phyloP scores from a whole-genome alignment of 1,140 invertebrate species.

The Diorhabda carinulata region DNA sequence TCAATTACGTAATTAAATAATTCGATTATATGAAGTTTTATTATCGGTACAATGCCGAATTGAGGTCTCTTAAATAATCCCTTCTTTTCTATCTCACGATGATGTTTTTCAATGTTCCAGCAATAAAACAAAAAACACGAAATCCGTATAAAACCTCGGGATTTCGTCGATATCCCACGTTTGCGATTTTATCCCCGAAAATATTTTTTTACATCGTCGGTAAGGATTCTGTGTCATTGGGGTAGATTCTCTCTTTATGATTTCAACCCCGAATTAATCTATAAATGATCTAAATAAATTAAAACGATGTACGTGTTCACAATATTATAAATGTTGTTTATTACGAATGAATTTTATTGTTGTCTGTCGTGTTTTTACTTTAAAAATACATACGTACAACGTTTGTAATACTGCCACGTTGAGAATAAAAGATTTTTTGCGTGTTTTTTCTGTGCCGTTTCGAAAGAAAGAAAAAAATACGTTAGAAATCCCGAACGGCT shows the following conservation, averaged over 20 bases:
- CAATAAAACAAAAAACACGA: slow-evolving; percentile 2
- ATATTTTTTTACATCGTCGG: background rate
- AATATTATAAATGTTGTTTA: too few relatives aligned
- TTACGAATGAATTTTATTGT: too few relatives aligned
- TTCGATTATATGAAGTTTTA: background rate
- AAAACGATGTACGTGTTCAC: too few relatives aligned
- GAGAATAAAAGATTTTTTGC: background rate
- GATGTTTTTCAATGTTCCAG: slow-evolving; percentile 2
- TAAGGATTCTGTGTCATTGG: background rate
- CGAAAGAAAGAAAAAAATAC: background rate
- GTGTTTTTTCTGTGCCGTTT: background rate
- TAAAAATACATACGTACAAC: too few relatives aligned
- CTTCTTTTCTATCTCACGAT: background rate
- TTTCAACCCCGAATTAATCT: too few relatives aligned
- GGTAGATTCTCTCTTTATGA: background rate
- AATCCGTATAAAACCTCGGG: background rate
- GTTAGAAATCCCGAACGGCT: background rate
- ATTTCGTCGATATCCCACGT: background rate
- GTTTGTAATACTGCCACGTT: background rate
- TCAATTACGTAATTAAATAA: too few relatives aligned
- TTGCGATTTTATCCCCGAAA: background rate
- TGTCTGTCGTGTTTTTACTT: too few relatives aligned
- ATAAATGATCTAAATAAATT: too few relatives aligned
- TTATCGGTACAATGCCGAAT: background rate
- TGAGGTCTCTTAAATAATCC: background rate